Evolutionary conservation across 2,113 vertebrate species (phyloP).

Genomic region (Eulacestoma nigropectus): DNA sequence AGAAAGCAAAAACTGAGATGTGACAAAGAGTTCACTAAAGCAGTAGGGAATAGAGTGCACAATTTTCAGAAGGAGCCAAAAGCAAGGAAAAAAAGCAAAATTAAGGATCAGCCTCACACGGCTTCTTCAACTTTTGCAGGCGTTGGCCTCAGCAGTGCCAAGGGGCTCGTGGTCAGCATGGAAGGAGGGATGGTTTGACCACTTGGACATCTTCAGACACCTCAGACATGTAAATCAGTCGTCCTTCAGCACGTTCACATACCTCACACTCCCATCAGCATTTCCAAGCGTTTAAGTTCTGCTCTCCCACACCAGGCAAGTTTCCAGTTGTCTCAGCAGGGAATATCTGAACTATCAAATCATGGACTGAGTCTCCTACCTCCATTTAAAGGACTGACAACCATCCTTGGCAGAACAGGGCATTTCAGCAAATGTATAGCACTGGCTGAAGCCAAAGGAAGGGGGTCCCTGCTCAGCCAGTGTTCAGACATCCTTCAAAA

Average conservation of each 20-base stretch:
- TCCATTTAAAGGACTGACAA: constrained; percentile 29
- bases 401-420: background rate
- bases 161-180: background rate
- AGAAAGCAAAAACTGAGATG: background rate
- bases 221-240: background rate
- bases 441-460: background rate
- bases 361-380: constrained; percentile 16
- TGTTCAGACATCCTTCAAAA: background rate
- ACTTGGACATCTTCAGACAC: background rate
- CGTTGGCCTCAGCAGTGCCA: background rate
- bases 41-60: background rate
- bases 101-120: background rate
- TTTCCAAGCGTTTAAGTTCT: background rate
- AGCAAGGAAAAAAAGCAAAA: background rate
- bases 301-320: background rate
- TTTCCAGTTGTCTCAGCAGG: background rate
- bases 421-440: background rate
- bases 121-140: background rate
- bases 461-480: background rate
- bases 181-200: background rate
- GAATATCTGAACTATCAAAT: background rate
- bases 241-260: background rate
- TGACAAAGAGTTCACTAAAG: background rate
- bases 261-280: background rate
- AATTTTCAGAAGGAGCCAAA: background rate